Evolutionary conservation across 2,888 invertebrate species (phyloP).

Genomic region (Leptogaster cylindrica): DNA sequence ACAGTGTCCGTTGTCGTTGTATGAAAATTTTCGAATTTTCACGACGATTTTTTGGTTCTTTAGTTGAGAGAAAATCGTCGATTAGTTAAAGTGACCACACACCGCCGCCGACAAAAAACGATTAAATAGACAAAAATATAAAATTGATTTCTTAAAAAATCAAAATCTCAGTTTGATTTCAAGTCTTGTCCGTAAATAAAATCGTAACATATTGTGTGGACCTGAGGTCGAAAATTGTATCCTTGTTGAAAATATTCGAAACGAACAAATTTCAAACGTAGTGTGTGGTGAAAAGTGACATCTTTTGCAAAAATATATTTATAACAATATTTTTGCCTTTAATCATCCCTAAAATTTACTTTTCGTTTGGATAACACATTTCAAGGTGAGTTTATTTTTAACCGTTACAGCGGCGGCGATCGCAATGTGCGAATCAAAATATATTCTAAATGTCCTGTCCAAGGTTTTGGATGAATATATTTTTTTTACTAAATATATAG

Average conservation of each 20-base stretch:
- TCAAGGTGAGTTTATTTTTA: constrained; percentile 64
- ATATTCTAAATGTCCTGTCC: not conserved
- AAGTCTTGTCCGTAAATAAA: constrained; percentile 12
- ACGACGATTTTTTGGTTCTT: constrained; percentile 49
- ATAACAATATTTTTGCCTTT: constrained; percentile 36
- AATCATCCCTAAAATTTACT: constrained; percentile 22
- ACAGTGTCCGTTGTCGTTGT: constrained; percentile 14
- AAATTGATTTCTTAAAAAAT: constrained; percentile 43
- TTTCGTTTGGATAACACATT: constrained; percentile 55
- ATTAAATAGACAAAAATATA: constrained; percentile 31
- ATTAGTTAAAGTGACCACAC: constrained; percentile 60
- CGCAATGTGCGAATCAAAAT: constrained; percentile 14
- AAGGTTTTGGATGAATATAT: not conserved
- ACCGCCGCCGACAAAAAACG: constrained; percentile 12
- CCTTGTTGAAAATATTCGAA: too few species aligned
- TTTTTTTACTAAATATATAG: too few species aligned
- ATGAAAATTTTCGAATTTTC: constrained; percentile 39
- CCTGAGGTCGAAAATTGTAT: too few species aligned
- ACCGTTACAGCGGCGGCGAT: constrained; percentile 43
- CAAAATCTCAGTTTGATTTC: constrained; percentile 25
- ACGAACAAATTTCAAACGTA: constrained; percentile 41
- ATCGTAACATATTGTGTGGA: constrained; percentile 26
- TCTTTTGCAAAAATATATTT: not conserved
- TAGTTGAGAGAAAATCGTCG: constrained; percentile 63
- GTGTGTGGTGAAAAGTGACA: constrained; percentile 29